These are phyloP conservation scores for Salvelinus alpinus DNA, from an alignment of 2,113 vertebrate genomes.

Conservation along the genomic window DNA sequence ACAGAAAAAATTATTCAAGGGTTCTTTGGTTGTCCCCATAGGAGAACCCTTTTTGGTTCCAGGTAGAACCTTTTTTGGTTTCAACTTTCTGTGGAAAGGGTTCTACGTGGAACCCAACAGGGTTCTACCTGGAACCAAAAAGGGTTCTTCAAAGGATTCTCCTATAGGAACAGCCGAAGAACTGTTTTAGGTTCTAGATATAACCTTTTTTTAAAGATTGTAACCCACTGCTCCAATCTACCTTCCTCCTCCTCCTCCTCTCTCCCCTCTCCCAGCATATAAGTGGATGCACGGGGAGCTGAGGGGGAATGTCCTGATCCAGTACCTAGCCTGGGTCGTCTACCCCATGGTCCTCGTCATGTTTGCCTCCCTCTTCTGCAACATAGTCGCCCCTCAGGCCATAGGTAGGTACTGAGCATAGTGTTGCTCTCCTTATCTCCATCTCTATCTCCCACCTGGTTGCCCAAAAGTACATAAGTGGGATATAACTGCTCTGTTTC, in stretches of 20 bases:
- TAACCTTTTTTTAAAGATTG: neutral
- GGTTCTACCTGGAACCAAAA: too few species aligned
- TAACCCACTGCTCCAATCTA: neutral
- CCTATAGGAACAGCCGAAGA: too few species aligned
- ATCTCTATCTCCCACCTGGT: neutral
- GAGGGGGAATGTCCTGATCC: conserved; percentile 82
- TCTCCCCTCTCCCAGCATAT: conserved; percentile 77
- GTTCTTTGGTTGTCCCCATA: too few species aligned
- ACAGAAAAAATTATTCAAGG: neutral
- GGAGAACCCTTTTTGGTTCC: too few species aligned
- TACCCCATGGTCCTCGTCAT: conserved; percentile 89
- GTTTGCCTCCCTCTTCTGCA: conserved; percentile 92
- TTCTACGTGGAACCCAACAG: too few species aligned
- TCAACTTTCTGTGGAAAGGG: too few species aligned
- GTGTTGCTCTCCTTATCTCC: conserved; percentile 52
- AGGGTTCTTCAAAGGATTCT: too few species aligned
- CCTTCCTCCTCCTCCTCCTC: neutral
- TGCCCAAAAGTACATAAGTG: too few species aligned
- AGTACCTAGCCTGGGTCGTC: conserved; percentile 88
- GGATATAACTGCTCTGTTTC: too few species aligned
- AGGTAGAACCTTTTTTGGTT: too few species aligned
- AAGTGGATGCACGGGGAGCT: conserved; percentile 89
- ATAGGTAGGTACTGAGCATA: conserved; percentile 78
- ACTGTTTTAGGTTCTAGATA: too few species aligned
- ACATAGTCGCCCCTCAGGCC: conserved; percentile 92